These are phyloP conservation scores for Eremophila alpestris DNA, from an alignment of 2,797 vertebrate genomes.

Conservation along the genomic window DNA sequence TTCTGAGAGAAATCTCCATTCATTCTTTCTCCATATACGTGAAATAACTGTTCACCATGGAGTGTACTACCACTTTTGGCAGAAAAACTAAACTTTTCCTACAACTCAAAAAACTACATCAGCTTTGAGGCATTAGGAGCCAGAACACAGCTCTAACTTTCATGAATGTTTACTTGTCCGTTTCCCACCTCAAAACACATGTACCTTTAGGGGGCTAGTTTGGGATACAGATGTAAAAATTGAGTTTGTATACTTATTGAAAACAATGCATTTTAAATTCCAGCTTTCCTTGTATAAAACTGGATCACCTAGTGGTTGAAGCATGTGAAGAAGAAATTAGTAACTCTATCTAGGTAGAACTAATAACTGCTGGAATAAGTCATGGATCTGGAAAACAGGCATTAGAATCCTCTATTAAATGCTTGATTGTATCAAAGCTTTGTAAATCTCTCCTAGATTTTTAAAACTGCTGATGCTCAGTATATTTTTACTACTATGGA, in stretches of 20 bases:
- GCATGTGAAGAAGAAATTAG: not conserved
- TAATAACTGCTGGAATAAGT: not conserved
- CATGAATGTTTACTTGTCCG: not conserved
- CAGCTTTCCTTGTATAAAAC: not conserved
- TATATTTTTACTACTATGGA: not conserved
- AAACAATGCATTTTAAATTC: not conserved
- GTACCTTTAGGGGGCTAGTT: not conserved
- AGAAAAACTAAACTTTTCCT: not conserved
- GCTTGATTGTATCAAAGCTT: not conserved
- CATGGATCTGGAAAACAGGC: not conserved
- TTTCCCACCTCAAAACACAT: not conserved
- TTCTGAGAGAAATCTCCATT: not conserved
- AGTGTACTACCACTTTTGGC: not conserved
- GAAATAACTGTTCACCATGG: not conserved
- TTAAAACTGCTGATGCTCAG: not conserved
- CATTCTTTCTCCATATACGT: not conserved
- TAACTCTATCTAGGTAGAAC: not conserved
- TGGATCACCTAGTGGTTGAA: rapidly evolving
- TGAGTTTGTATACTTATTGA: not conserved
- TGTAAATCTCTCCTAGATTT: not conserved
- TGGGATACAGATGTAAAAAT: not conserved
- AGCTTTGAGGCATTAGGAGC: not conserved
- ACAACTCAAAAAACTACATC: not conserved
- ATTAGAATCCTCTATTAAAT: not conserved
- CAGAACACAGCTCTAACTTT: not conserved